Evolutionary conservation across 2,888 invertebrate genomes (phyloP), one percentile per base, ranked within the genome.

Genomic region (Timandra comae): DNA sequence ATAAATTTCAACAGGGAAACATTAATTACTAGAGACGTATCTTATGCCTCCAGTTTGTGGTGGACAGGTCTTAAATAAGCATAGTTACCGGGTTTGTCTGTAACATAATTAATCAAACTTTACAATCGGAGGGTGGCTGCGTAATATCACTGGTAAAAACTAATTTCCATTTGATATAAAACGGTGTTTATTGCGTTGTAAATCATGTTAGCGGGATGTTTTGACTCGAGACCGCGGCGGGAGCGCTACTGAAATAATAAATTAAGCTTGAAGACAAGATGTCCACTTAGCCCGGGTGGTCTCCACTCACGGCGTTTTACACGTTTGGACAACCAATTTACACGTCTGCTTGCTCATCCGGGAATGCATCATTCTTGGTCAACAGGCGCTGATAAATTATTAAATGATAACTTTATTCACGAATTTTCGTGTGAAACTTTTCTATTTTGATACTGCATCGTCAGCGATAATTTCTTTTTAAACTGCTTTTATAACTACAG

Each of bases 121-220:
- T 66, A 65, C 57, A 63, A 62, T 63, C 61, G 36, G 12, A 43
- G 59, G 59, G 56, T 65, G 50, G 63, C 78, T 80, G 80, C 52
- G 62, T 63, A 74, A 72, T 73, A 57, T 81, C 78, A 73, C 53
- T 61, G 58, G 73, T 78, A 78, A 76, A 81, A 77, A 74, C 75
- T 70, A 72, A 81, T 80, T 79, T 80, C 79, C 78, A 79, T 71
- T 75, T 69, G 71, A 75, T 78, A 79, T 84, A 82, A 81, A 82
- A 72, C 71, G 56, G 52, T 60, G 71, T 85, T 82, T 82, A 84
- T 78, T 68, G 66, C 79, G 65, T 54, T 61, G 62, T 85, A 84
- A 85, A 85, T 85, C 85, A 85, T 80, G 52, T 49, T 40, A 45
- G 68, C 70, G 78, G 81, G 78, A 77, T 84, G 85, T 84, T 84